A percentile compares a stretch with the other conserved stretches of the same genome.
These are phyloP conservation scores for Ectemnius lituratus DNA, from an alignment of 2,888 invertebrate genomes.

Conservation along the genomic window DNA sequence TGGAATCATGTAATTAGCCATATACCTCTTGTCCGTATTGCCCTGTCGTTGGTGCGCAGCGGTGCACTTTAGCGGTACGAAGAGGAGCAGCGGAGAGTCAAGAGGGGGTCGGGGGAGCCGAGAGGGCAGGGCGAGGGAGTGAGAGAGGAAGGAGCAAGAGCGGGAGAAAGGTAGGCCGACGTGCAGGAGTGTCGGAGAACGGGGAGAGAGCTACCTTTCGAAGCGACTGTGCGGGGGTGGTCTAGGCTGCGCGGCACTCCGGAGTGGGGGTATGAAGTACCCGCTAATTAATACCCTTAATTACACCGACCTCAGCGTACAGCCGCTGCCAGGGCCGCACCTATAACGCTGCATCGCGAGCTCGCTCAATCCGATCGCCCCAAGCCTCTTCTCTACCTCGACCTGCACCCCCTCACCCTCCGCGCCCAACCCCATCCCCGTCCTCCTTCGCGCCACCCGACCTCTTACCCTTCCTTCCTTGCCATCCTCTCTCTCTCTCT, in stretches of 20 bases:
- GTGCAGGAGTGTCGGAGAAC: slow-evolving; percentile 31
- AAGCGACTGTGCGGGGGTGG: slow-evolving; percentile 32
- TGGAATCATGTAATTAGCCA: slow-evolving; percentile 77
- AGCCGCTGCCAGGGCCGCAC: slow-evolving; percentile 65
- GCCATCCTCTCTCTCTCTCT: slow-evolving; percentile 20
- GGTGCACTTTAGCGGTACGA: slow-evolving; percentile 68
- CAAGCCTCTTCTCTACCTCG: slow-evolving; percentile 52
- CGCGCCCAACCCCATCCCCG: slow-evolving; percentile 34
- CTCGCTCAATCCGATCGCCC: slow-evolving; percentile 57
- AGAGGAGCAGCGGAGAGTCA: slow-evolving; percentile 44
- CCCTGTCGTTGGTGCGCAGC: slow-evolving; percentile 67
- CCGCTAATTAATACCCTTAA: slow-evolving; percentile 78
- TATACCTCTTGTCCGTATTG: slow-evolving; percentile 74
- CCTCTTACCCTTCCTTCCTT: background rate
- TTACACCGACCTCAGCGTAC: slow-evolving; percentile 72
- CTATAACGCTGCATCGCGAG: slow-evolving; percentile 49
- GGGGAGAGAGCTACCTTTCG: slow-evolving; percentile 42
- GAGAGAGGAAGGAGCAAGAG: slow-evolving; percentile 34
- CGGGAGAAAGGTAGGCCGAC: slow-evolving; percentile 12
- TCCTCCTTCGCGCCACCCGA: slow-evolving; percentile 13
- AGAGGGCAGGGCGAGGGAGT: no score
- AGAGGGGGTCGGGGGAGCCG: slow-evolving; percentile 12
- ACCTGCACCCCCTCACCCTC: slow-evolving; percentile 34
- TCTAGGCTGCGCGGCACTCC: slow-evolving; percentile 31
- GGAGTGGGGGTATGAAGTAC: slow-evolving; percentile 69